Evolutionary conservation across 2,888 invertebrate species (phyloP), one percentile per base, ranked within the genome.

Genomic region (Perizoma flavofasciatum): DNA sequence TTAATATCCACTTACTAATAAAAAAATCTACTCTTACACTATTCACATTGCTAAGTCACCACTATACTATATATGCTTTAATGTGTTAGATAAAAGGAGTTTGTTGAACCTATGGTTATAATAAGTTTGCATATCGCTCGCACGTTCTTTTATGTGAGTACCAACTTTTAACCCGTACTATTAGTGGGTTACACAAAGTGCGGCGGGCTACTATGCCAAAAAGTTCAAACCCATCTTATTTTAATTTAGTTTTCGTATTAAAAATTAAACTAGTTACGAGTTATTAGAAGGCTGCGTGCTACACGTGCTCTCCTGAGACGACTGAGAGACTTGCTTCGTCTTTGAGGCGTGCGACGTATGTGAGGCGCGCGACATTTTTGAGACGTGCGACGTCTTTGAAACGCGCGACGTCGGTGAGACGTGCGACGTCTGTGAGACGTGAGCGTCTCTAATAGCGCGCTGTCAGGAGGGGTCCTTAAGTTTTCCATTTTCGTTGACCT

Each of bases 401-500:
- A 55, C 45, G 10, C n/a, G n/a, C 10, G 39, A 39, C 33, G 48
- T 22, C 41, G 7, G 34, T 8, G 47, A 51, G 39, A 49, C 52
- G 43, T 44, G 34, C 9, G 48, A 11, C 11, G 57, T 62, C 55
- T 45, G 35, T 0, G 51, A 51, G 54, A 48, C 53, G 34, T 1
- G 43, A 10, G n/a, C 47, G 47, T 55, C 58, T 44, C 54, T 41
- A 43, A 40, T 45, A 37, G 58, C 61, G 35, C 56, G 53, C 0
- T 73, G 88, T 89, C 88, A 89, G 66, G 89, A 85, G 4, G 73
- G 72, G 5, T 90, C 89, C 62, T 88, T 86, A 1, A 84, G 65
- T 45, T 88, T 88, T 4, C 89, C 88, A 61, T 88, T 90, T 61
- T 89, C 90, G 46, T 79, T 84, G 22, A 76, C 84, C 59, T 90